A percentile compares a stretch with the other conserved stretches of the same genome.
Conservation (phyloP, 64 coral and sea anemone genomes). For the Cladopsammia gracilis region DNA sequence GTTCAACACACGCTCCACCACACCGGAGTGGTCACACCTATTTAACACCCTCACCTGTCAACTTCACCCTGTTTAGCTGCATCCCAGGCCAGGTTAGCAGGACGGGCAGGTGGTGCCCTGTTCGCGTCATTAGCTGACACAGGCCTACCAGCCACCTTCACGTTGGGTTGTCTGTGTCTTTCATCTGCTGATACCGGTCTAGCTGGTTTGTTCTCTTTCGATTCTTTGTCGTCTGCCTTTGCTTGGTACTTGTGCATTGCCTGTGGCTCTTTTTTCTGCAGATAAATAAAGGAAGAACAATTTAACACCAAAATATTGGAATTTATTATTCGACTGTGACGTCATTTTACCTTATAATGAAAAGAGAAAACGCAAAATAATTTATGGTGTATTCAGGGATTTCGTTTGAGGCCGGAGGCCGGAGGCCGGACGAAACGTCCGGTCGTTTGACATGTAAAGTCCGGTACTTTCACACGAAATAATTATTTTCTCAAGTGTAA, state of each 20-base stretch:
- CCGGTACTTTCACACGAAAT: no score
- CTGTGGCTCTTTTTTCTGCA: conserved; percentile 69
- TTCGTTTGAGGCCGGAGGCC: no score
- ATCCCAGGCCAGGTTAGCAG: conserved; percentile 49
- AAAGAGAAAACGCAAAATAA: no score
- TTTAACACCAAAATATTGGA: no score
- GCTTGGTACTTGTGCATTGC: conserved; percentile 80
- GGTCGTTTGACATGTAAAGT: no score
- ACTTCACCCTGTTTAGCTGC: conserved; percentile 73
- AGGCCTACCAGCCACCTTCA: conserved; percentile 41
- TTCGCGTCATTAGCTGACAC: conserved; percentile 65
- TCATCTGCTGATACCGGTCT: conserved; percentile 67
- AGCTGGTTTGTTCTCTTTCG: conserved; percentile 28
- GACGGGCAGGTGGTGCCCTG: conserved; percentile 24
- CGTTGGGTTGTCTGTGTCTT: conserved; percentile 40
- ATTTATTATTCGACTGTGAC: no score
- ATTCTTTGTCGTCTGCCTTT: conserved; percentile 24
- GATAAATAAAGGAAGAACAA: not conserved
- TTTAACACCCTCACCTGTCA: conserved; percentile 22
- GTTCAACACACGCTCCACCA: not conserved
- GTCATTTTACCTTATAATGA: no score
- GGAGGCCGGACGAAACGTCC: no score
- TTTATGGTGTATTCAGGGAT: no score
- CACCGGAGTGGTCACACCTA: not conserved
- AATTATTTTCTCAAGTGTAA: no score